Base-by-base conservation (phyloP, 2,888 invertebrate species). In the Rutpela maculata region DNA sequence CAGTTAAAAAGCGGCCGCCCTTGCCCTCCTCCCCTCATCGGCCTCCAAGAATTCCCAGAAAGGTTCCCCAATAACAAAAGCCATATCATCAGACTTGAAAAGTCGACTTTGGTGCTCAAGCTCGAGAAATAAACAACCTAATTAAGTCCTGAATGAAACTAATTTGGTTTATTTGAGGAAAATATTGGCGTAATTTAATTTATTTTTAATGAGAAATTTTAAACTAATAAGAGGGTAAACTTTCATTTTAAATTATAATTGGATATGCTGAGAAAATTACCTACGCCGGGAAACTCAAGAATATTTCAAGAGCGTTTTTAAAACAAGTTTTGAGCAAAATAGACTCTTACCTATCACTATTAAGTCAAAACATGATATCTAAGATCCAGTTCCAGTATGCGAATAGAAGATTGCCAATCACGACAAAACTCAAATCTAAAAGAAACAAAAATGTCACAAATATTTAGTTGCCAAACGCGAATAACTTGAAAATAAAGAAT, bases 1-100 rank as follows among this genome's bases (percentile, higher is more conserved):
- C 88, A 87, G 85, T 88, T 88, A 89, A 89, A 89, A 88, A 87
- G 85, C 80, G 75, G 71, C 77, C 75, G 73, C 78, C 75, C 74
- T 68, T 76, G 78, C 71, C 77, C 72, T 56, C 67, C 60, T n/a
- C 65, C 59, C 72, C 55, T 26, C 26, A 55, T 31, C 72, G 72
- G 66, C 65, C 56, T 59, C 66, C 59, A 59, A 57, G 70, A 70
- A 60, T 70, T 60, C 70, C 70, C 70, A 26, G 70, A 70, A 63
- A 63, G 63, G 71, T 67, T 74, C 77, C 67, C 77, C 75, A 76
- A 79, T 80, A 79, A 79, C 78, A 79, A 79, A 81, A 79, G 79
- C 81, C 75, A 62, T 70, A 79, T 77, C 77, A 79, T 80, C 75
- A 75, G 76, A 78, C 75, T 75, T 75, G 69, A 77, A 77, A 79